Conservation (phyloP, 2,113 vertebrate genomes). For the Galeopterus variegatus region DNA sequence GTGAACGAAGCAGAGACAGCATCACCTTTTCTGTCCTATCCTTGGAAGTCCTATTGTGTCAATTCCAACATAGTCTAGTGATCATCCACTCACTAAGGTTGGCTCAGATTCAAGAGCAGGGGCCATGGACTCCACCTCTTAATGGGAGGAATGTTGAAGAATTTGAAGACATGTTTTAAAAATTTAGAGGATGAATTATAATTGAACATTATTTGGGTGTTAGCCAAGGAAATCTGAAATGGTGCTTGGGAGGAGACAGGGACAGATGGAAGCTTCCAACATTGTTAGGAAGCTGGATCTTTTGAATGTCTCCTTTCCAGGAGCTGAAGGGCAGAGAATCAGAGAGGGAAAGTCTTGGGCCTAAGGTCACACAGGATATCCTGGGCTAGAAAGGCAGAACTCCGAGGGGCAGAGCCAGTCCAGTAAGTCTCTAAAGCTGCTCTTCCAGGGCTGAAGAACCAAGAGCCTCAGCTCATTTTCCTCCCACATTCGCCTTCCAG, state of each 20-base stretch:
- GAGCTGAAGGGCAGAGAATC: neutral
- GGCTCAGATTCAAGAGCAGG: neutral
- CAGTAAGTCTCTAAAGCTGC: neutral
- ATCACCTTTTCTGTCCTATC: accelerated
- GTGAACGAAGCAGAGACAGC: neutral
- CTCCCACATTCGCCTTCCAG: neutral
- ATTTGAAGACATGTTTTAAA: neutral
- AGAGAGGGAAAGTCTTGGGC: neutral
- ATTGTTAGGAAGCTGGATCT: neutral
- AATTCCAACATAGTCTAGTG: neutral
- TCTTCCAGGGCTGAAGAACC: neutral
- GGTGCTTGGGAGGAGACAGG: neutral
- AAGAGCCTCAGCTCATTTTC: neutral
- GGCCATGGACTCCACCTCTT: neutral
- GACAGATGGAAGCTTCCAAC: neutral
- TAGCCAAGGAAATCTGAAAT: neutral
- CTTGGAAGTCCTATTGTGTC: neutral
- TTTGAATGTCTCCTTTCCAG: neutral
- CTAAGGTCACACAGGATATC: neutral
- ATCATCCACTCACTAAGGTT: neutral
- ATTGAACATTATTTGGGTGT: neutral
- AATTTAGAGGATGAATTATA: neutral
- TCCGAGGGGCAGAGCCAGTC: neutral
- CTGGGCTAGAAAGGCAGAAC: neutral
- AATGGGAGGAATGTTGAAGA: neutral